Conservation (phyloP, 2,888 invertebrate genomes). For the Monoplex corrugatus region DNA sequence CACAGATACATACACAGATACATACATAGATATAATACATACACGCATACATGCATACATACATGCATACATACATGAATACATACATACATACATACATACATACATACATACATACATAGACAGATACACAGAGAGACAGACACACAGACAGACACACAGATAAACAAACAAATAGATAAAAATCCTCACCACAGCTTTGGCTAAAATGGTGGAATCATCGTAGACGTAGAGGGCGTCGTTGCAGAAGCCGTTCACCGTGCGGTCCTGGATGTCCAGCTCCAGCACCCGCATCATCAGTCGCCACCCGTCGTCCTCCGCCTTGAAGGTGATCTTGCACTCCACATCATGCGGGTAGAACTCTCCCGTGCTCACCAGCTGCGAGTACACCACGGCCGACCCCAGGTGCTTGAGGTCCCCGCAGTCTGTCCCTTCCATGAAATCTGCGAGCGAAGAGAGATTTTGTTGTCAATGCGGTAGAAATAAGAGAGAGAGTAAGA, state of each 20-base stretch:
- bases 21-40: too few relatives aligned
- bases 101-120: background rate
- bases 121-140: too few relatives aligned
- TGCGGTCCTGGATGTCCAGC: constrained; percentile 77
- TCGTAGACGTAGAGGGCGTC: constrained; percentile 80
- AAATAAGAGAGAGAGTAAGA: background rate
- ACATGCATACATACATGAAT: too few relatives aligned
- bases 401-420: constrained; percentile 71
- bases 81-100: background rate
- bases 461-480: too few relatives aligned
- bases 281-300: constrained; percentile 76
- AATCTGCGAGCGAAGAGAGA: constrained; percentile 65
- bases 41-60: too few relatives aligned
- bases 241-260: constrained; percentile 73
- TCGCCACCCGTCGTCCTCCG: constrained; percentile 73
- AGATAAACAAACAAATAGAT: background rate
- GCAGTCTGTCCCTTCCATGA: constrained; percentile 76
- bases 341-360: constrained; percentile 67
- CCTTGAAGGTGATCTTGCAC: constrained; percentile 76
- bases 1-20: too few relatives aligned
- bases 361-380: constrained; percentile 62
- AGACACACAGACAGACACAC: too few relatives aligned
- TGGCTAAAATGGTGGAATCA: constrained; percentile 69
- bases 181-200: constrained; percentile 73
- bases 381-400: constrained; percentile 78